phyloP scores from a whole-genome alignment of 2,113 vertebrate species.

The Prietella phreatophila region DNA sequence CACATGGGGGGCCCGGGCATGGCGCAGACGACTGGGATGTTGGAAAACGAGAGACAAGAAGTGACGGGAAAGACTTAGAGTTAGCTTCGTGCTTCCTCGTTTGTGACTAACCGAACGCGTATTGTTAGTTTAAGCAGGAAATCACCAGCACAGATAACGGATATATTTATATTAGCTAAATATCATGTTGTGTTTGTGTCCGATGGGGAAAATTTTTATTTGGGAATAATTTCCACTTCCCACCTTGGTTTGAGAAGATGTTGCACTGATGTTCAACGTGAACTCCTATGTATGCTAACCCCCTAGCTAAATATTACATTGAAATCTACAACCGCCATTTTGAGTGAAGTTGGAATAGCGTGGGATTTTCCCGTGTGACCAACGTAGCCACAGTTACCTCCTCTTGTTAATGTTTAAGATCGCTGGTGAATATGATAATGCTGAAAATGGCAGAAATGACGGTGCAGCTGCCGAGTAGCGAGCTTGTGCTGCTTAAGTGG shows the following conservation, averaged over 20 bases:
- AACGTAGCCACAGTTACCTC: not conserved
- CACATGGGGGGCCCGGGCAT: constrained; percentile 42
- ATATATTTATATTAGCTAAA: too few species aligned
- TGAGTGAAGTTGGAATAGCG: not conserved
- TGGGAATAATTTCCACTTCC: too few species aligned
- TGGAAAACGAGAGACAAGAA: constrained; percentile 50
- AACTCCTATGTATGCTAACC: too few species aligned
- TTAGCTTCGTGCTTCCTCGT: not conserved
- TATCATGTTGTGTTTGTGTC: too few species aligned
- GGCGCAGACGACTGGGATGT: constrained; percentile 37
- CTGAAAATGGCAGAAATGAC: not conserved
- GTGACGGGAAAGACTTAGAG: constrained; percentile 41
- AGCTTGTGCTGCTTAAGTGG: not conserved
- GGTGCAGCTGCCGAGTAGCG: not conserved
- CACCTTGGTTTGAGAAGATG: too few species aligned
- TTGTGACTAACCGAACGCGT: not conserved
- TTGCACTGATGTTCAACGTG: too few species aligned
- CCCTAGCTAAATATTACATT: too few species aligned
- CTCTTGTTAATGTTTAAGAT: not conserved
- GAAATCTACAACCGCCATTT: too few species aligned
- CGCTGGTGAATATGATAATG: not conserved
- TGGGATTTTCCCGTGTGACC: not conserved
- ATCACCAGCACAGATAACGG: not conserved
- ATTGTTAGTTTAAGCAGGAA: not conserved
- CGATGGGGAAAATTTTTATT: too few species aligned